Percentiles rank a stretch among this genome's conserved stretches.
Evolutionary conservation across 2,113 vertebrate genomes (phyloP).

Genomic region (Stegostoma tigrinum): DNA sequence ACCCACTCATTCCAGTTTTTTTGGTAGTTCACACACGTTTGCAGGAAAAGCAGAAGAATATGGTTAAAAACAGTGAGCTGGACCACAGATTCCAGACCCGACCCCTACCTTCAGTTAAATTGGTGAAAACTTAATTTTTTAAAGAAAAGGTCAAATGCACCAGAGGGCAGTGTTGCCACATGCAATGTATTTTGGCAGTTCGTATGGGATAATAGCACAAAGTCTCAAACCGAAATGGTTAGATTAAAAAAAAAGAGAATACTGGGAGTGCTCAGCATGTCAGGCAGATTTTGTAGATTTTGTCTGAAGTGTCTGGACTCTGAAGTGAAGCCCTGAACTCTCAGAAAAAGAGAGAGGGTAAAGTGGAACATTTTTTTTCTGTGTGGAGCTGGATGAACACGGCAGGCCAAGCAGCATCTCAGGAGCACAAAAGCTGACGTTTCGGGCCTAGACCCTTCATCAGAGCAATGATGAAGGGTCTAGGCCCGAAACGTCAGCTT

Average conservation of each 20-base stretch:
- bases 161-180: constrained; percentile 21
- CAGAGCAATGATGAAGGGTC: no score
- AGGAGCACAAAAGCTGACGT: no score
- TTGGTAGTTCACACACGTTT: not conserved
- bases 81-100: not conserved
- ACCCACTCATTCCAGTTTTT: not conserved
- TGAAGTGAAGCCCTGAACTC: not conserved
- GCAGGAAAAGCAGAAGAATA: not conserved
- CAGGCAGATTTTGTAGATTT: not conserved
- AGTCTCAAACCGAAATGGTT: not conserved
- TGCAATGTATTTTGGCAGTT: not conserved
- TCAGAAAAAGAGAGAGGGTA: not conserved
- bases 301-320: not conserved
- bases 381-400: no score
- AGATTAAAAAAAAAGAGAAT: not conserved
- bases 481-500: no score
- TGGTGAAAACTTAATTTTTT: not conserved
- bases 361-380: not conserved
- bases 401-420: no score
- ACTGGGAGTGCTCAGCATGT: not conserved
- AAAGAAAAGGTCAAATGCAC: not conserved
- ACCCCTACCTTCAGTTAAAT: not conserved
- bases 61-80: not conserved
- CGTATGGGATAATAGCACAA: not conserved
- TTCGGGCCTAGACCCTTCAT: no score